A percentile compares a stretch with the other conserved stretches of the same genome.
These are phyloP conservation scores for Tricholauxania praeusta DNA, from an alignment of 2,888 invertebrate species.

Conservation along the genomic window DNA sequence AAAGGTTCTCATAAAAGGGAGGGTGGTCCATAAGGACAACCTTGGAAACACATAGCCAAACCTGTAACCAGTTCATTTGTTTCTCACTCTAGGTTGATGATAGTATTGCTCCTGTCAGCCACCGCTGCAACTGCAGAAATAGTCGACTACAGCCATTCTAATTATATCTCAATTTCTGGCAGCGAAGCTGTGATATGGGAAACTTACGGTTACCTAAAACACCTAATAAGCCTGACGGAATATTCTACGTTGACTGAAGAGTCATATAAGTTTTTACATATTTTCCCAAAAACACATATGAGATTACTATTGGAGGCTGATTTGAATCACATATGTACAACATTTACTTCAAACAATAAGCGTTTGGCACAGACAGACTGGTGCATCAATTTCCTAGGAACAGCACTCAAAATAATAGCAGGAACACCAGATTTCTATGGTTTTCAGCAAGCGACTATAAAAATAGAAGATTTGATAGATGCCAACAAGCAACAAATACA, in stretches of 20 bases:
- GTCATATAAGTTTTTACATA: not conserved
- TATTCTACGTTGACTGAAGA: not conserved
- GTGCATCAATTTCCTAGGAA: conserved; percentile 8
- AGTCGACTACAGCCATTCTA: conserved; percentile 4
- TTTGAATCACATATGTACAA: not conserved
- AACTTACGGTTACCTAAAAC: not conserved
- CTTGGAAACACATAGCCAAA: too few species aligned
- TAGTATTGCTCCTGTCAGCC: not conserved
- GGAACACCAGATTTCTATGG: conserved; percentile 8
- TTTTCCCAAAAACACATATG: not conserved
- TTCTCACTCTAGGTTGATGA: not conserved
- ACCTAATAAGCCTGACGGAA: not conserved
- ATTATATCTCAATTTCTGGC: conserved; percentile 5
- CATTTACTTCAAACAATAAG: not conserved
- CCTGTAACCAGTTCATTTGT: not conserved
- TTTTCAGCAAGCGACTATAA: not conserved
- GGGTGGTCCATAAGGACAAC: too few species aligned
- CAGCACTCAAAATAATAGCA: conserved; percentile 10
- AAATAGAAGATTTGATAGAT: conserved; percentile 7
- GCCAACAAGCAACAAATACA: conserved; percentile 8
- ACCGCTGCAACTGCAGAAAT: not conserved
- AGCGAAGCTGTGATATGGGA: conserved; percentile 12
- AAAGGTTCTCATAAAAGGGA: too few species aligned
- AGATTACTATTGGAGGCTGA: not conserved
- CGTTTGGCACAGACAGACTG: conserved; percentile 4